Evolutionary conservation across 2,113 vertebrate genomes (phyloP), one percentile per base, ranked within the genome.

Genomic region (Sciurus niger): DNA sequence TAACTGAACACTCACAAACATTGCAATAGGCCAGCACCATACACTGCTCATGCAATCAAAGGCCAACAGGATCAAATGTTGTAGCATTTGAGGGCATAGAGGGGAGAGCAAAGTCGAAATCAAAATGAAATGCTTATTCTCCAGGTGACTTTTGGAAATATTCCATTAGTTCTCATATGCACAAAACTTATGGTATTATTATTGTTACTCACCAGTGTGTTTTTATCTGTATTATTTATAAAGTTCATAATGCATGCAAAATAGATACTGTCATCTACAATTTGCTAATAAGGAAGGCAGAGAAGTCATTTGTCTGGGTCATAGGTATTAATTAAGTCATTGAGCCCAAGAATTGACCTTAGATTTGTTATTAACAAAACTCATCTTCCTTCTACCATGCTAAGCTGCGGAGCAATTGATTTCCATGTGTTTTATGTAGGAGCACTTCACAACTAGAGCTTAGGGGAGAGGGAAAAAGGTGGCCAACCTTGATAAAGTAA

Each of bases 1-100:
- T 65, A 84, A 94, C 74, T 80, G 82, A 89, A 97, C 94, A 88
- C 73, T 90, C 28, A 70, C 68, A 97, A 91, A 96, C 73, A 96
- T 16, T 68, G 60, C 72, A 90, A 65, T 40, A 96, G 84, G 40
- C 58, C 90, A 96, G 40, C 48, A 80, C 40, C 22, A 90, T n/a
- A 74, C 70, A 74, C 11, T 17, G 28, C 67, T 67, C 77, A 90
- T 88, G 18, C 43, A 88, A 78, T 95, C 82, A 92, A 92, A 94
- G 67, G 67, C 43, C 58, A 80, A 34, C 63, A 91, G 76, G 74
- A 88, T 55, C 68, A 89, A 95, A 72, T 90, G 30, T 43, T 86
- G 2, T 70, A 70, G 63, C 37, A 79, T 48, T 80, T 87, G 65
- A 63, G 51, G 40, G 11, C 51, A 37, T 67, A 28, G 55, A 32